These are phyloP conservation scores for Smutsia temminckii DNA, from an alignment of 2,797 vertebrate genomes.

Conservation along the genomic window DNA sequence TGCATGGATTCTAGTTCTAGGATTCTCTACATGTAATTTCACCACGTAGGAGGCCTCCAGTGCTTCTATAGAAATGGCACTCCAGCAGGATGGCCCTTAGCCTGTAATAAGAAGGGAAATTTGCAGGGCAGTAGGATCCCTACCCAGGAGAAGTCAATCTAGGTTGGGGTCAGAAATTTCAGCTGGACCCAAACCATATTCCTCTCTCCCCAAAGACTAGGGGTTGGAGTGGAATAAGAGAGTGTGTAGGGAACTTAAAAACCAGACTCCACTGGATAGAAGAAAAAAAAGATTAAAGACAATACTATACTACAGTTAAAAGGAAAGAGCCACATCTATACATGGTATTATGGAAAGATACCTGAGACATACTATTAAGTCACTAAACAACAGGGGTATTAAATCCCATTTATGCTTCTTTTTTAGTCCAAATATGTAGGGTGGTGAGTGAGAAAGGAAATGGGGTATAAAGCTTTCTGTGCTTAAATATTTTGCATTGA, in stretches of 20 bases:
- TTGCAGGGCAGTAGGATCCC: neutral
- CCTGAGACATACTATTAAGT: neutral
- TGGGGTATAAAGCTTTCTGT: neutral
- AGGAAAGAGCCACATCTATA: neutral
- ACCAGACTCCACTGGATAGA: neutral
- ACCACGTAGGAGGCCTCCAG: neutral
- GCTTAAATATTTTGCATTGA: conserved; percentile 26
- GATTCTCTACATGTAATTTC: neutral
- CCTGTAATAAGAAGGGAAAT: neutral
- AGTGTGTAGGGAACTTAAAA: neutral
- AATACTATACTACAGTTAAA: neutral
- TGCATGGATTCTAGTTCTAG: neutral
- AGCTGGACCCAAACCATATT: neutral
- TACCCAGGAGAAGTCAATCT: neutral
- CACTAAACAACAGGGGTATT: neutral
- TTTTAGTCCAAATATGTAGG: neutral
- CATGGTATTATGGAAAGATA: neutral
- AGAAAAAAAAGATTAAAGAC: neutral
- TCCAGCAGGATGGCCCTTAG: neutral
- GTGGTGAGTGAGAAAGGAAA: neutral
- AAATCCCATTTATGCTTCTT: conserved; percentile 14
- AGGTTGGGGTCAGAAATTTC: neutral
- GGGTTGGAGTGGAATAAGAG: neutral
- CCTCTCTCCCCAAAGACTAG: neutral
- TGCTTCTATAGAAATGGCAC: neutral